These are phyloP conservation scores for Drosophila santomea DNA, from an alignment of 1,140 invertebrate genomes.

Conservation along the genomic window DNA sequence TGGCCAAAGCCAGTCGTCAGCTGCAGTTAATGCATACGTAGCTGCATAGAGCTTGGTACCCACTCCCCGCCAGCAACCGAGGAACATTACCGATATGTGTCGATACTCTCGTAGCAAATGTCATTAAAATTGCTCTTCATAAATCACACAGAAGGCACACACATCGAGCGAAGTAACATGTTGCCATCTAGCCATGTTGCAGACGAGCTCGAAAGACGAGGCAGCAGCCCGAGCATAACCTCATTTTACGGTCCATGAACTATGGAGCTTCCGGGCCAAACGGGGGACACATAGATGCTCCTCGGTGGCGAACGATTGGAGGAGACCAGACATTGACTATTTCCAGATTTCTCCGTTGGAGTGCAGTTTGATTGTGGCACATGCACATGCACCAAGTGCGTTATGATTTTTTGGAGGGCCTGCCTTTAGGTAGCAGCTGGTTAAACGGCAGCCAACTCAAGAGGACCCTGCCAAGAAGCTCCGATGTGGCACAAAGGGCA, in stretches of 20 bases:
- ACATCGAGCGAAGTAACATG: background rate
- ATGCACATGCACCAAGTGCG: conserved; percentile 52
- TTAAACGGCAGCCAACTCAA: conserved; percentile 32
- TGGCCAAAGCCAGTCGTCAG: conserved; percentile 53
- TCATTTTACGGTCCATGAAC: conserved; percentile 83
- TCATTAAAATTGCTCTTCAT: conserved; percentile 84
- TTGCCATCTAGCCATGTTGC: too few relatives aligned
- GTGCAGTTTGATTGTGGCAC: conserved; percentile 63
- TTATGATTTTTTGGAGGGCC: conserved; percentile 72
- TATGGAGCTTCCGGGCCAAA: conserved; percentile 30
- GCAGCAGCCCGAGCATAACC: conserved; percentile 75
- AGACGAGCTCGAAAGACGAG: background rate
- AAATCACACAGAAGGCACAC: conserved; percentile 71
- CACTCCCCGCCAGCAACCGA: conserved; percentile 19
- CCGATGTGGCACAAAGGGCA: conserved; percentile 5
- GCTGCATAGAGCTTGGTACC: conserved; percentile 20
- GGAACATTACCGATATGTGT: conserved; percentile 65
- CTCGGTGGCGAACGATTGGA: too few relatives aligned
- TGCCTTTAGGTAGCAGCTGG: conserved; percentile 44
- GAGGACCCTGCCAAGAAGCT: conserved; percentile 3
- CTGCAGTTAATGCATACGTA: conserved; percentile 43
- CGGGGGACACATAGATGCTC: background rate
- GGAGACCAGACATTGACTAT: conserved; percentile 24
- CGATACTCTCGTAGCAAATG: conserved; percentile 76
- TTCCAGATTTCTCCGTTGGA: conserved; percentile 37